Percentiles rank a stretch among this genome's conserved stretches.
phyloP scores from a whole-genome alignment of 2,888 invertebrate species.

The Lepidochitona cinerea region DNA sequence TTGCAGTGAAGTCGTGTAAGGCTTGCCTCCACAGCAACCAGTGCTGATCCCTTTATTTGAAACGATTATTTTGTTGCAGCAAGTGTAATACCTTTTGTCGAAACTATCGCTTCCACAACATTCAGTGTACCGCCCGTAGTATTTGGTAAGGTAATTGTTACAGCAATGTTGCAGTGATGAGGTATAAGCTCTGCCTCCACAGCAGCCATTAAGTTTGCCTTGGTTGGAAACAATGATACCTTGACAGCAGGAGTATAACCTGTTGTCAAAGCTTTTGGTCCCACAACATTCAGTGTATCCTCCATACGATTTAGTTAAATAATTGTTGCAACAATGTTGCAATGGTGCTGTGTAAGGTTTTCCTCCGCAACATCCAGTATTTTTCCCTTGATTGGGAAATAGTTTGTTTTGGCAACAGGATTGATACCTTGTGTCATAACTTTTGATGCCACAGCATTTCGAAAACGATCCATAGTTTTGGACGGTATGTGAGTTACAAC shows the following conservation, averaged over 20 bases:
- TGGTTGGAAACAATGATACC: background rate
- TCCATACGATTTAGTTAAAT: background rate
- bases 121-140: background rate
- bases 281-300: background rate
- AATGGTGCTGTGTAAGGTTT: background rate
- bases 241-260: background rate
- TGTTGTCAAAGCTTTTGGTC: background rate
- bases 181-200: background rate
- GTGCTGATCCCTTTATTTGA: background rate
- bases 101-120: constrained; percentile 1
- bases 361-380: background rate
- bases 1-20: background rate
- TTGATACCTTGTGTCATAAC: background rate
- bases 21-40: background rate
- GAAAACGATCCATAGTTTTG: background rate
- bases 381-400: background rate
- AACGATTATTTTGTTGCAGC: background rate
- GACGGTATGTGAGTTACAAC: background rate
- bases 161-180: background rate
- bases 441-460: background rate
- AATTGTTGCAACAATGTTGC: background rate
- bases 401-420: background rate
- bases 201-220: background rate
- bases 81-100: background rate
- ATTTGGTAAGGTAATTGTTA: background rate